phyloP scores from a whole-genome alignment of 2,113 vertebrate species.

The Cynocephalus volans region DNA sequence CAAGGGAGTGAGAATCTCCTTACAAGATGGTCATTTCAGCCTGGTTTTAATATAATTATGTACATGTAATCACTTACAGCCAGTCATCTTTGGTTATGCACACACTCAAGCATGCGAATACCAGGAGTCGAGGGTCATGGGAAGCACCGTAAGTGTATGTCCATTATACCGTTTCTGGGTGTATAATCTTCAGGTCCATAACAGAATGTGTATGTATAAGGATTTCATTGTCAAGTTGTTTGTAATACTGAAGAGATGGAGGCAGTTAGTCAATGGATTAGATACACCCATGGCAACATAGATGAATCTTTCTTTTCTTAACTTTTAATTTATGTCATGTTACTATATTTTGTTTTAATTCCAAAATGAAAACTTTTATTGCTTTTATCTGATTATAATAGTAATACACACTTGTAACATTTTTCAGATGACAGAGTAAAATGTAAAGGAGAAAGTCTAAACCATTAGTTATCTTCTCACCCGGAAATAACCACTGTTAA shows the following conservation, averaged over 20 bases:
- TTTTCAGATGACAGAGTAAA: constrained; percentile 39
- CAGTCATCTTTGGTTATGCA: neutral
- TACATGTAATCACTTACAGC: neutral
- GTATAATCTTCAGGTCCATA: neutral
- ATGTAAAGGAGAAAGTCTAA: constrained; percentile 44
- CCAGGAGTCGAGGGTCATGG: neutral
- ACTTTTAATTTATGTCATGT: constrained; percentile 25
- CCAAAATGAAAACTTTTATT: constrained; percentile 40
- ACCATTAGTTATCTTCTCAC: neutral
- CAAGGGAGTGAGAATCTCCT: neutral
- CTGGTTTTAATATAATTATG: constrained; percentile 28
- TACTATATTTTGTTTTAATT: constrained; percentile 55
- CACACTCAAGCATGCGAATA: neutral
- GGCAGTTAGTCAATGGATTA: neutral
- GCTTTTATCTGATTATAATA: constrained; percentile 51
- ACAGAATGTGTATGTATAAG: neutral
- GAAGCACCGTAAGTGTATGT: neutral
- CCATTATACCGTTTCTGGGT: neutral
- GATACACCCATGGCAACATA: neutral
- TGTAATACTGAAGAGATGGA: neutral
- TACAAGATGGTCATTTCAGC: neutral
- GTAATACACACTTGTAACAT: neutral
- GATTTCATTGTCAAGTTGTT: neutral
- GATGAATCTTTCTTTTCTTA: constrained; percentile 25
- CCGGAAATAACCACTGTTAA: neutral